These are phyloP conservation scores for Amphiduros pacificus DNA, from an alignment of 2,888 invertebrate species.

Conservation along the genomic window DNA sequence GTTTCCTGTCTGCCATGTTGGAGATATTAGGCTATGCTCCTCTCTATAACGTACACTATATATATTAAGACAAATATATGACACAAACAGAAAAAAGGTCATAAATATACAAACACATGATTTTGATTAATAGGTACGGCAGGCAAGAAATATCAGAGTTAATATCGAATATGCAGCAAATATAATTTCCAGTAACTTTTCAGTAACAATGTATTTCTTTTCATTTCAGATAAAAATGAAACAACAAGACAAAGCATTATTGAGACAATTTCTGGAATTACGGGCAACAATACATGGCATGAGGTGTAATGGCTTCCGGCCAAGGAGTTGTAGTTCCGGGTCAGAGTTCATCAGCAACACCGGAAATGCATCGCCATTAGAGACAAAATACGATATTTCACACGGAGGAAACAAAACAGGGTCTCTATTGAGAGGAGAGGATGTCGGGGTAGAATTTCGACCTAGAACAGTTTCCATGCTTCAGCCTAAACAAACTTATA, in stretches of 20 bases:
- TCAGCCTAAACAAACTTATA: not conserved
- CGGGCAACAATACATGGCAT: constrained; percentile 15
- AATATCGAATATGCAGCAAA: too few relatives aligned
- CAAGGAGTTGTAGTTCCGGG: not conserved
- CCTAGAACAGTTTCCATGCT: constrained; percentile 11
- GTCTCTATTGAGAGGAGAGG: not conserved
- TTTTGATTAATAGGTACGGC: too few relatives aligned
- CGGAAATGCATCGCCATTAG: not conserved
- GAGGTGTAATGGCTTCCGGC: not conserved
- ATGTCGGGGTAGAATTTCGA: constrained; percentile 12
- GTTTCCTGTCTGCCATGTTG: too few relatives aligned
- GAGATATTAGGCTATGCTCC: too few relatives aligned
- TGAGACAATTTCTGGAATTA: constrained; percentile 14
- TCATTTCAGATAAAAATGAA: constrained; percentile 12
- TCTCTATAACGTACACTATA: too few relatives aligned
- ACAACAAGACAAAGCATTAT: constrained; percentile 13
- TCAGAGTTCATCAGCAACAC: too few relatives aligned
- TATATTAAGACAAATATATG: too few relatives aligned
- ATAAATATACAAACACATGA: too few relatives aligned
- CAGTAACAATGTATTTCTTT: too few relatives aligned
- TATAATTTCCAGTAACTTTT: too few relatives aligned
- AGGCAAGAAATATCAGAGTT: too few relatives aligned
- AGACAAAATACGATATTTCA: not conserved
- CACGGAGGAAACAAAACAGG: not conserved
- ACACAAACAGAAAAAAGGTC: too few relatives aligned